phyloP scores from a whole-genome alignment of 2,113 vertebrate genomes.

The Psilopsiagon aymara region DNA sequence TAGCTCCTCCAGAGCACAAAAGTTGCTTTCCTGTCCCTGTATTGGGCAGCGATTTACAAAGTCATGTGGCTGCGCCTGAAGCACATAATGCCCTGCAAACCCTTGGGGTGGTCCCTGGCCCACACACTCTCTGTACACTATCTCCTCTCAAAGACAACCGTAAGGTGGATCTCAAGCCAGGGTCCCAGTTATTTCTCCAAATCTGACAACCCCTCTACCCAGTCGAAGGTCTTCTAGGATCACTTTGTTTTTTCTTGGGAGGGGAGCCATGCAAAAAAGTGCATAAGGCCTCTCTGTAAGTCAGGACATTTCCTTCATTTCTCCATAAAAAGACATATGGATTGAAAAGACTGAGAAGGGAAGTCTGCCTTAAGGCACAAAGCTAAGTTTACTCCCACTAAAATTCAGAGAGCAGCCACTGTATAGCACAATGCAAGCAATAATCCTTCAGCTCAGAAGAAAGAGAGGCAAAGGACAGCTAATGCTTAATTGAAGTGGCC shows the following conservation, averaged over 20 bases:
- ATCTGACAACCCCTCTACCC: not conserved
- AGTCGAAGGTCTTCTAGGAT: not conserved
- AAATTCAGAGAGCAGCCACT: not conserved
- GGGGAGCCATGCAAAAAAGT: accelerated
- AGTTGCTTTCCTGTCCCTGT: not conserved
- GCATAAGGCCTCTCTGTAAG: not conserved
- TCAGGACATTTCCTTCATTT: not conserved
- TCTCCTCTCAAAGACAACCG: not conserved
- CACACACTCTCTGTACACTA: not conserved
- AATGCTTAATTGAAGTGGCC: not conserved
- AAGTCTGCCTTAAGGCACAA: not conserved
- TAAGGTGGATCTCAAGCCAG: not conserved
- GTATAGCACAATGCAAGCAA: not conserved
- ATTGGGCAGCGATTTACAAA: not conserved
- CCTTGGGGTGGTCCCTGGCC: not conserved
- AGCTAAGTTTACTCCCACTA: not conserved
- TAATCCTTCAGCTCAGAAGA: not conserved
- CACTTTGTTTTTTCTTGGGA: not conserved
- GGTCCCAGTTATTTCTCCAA: not conserved
- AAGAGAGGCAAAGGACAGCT: not conserved
- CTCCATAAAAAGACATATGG: not conserved
- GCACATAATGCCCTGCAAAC: not conserved
- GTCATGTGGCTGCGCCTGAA: not conserved
- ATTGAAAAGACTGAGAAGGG: not conserved
- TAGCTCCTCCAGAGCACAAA: not conserved